Conservation (phyloP, 1,140 invertebrate genomes). For the Habropoda laboriosa region DNA sequence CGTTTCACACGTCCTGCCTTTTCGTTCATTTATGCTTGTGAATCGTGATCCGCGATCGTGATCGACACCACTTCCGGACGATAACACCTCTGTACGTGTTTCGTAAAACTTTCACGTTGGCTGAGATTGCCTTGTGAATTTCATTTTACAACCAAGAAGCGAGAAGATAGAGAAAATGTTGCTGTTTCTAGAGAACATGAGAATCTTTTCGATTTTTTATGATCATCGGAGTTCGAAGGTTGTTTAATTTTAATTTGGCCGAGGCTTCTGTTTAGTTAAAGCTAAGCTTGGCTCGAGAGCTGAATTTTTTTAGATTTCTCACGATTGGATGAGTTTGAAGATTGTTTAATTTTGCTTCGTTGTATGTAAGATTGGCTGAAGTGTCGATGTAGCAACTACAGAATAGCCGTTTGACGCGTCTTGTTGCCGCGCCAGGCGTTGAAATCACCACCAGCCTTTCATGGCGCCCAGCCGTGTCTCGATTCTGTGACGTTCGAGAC, state of each 20-base stretch:
- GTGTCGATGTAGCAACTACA: too few relatives aligned
- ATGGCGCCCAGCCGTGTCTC: neutral
- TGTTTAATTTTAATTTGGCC: too few relatives aligned
- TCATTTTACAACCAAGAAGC: neutral
- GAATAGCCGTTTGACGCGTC: neutral
- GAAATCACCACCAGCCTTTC: conserved; percentile 18
- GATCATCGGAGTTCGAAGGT: too few relatives aligned
- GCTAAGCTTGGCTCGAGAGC: too few relatives aligned
- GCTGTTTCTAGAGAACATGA: too few relatives aligned
- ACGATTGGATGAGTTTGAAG: too few relatives aligned
- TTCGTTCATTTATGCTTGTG: neutral
- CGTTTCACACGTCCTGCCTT: neutral
- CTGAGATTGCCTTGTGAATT: neutral
- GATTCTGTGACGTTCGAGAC: neutral
- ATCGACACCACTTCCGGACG: conserved; percentile 26
- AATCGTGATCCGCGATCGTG: conserved; percentile 39
- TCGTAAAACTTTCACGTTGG: neutral
- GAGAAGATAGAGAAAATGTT: neutral
- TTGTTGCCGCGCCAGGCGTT: conserved; percentile 1
- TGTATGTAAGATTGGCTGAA: too few relatives aligned
- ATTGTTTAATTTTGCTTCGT: too few relatives aligned
- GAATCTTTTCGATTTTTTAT: too few relatives aligned
- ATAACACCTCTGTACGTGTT: neutral
- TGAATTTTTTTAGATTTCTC: too few relatives aligned
- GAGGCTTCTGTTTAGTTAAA: too few relatives aligned